A percentile compares a stretch with the other conserved stretches of the same genome.
phyloP scores from a whole-genome alignment of 1,140 invertebrate genomes.

The Hermetia illucens region DNA sequence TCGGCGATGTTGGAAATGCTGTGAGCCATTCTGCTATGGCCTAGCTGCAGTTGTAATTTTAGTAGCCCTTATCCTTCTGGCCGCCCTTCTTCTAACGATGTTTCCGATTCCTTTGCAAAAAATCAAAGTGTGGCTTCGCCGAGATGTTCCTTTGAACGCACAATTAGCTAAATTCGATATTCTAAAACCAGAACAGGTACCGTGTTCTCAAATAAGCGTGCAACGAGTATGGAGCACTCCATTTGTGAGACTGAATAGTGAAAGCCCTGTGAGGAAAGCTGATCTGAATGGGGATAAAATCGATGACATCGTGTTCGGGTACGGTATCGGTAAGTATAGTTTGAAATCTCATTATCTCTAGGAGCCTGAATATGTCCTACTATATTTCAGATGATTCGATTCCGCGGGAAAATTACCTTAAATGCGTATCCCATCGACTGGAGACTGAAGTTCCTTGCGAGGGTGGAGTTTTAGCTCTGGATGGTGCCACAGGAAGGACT shows the following conservation, averaged over 20 bases:
- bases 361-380: background rate
- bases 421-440: slow-evolving; percentile 23
- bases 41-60: slow-evolving; percentile 40
- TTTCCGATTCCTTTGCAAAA: slow-evolving; percentile 45
- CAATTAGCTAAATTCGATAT: background rate
- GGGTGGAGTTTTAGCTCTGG: slow-evolving; percentile 61
- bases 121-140: slow-evolving; percentile 39
- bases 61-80: slow-evolving; percentile 38
- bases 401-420: slow-evolving; percentile 22
- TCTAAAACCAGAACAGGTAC: slow-evolving; percentile 33
- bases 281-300: slow-evolving; percentile 63
- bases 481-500: slow-evolving; percentile 54
- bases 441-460: slow-evolving; percentile 41
- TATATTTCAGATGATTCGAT: slow-evolving; percentile 20
- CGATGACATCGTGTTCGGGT: slow-evolving; percentile 64
- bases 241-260: slow-evolving; percentile 59
- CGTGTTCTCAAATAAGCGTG: slow-evolving; percentile 52
- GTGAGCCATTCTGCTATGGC: slow-evolving; percentile 45
- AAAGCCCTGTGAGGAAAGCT: slow-evolving; percentile 53
- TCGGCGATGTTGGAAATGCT: slow-evolving; percentile 38
- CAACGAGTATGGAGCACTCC: slow-evolving; percentile 56
- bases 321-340: slow-evolving; percentile 49
- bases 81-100: slow-evolving; percentile 48
- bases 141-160: too few species aligned
- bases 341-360: background rate